Evolutionary conservation across 2,797 vertebrate genomes (phyloP).

Genomic region (Agapornis canus): DNA sequence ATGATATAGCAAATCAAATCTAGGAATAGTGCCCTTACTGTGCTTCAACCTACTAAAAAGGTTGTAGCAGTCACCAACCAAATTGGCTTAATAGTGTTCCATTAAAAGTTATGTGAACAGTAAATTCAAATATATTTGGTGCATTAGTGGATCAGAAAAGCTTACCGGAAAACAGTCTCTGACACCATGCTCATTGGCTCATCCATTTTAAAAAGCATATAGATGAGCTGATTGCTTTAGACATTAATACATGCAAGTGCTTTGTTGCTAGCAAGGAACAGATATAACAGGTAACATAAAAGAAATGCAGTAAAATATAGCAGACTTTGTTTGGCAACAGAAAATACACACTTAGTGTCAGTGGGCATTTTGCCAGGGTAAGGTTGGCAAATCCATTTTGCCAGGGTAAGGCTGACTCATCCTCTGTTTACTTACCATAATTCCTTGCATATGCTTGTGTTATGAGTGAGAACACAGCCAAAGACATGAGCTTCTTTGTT

Average conservation of each 20-base stretch:
- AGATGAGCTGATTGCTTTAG: slow-evolving; percentile 29
- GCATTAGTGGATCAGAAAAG: slow-evolving; percentile 54
- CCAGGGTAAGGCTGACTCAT: neutral
- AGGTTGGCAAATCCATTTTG: neutral
- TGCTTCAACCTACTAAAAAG: slow-evolving; percentile 43
- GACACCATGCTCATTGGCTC: slow-evolving; percentile 50
- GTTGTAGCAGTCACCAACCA: slow-evolving; percentile 40
- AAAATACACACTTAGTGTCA: neutral
- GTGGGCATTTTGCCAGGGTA: neutral
- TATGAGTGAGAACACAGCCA: neutral
- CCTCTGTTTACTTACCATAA: neutral
- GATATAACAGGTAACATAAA: neutral
- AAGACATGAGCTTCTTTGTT: neutral
- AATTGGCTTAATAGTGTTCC: slow-evolving; percentile 44
- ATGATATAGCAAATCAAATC: slow-evolving; percentile 40
- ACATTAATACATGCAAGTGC: neutral
- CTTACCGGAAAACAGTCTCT: slow-evolving; percentile 43
- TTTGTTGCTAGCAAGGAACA: neutral
- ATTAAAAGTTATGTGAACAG: slow-evolving; percentile 65
- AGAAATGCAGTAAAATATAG: neutral
- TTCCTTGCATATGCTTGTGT: neutral
- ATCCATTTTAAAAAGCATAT: slow-evolving; percentile 25
- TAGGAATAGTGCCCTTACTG: slow-evolving; percentile 54
- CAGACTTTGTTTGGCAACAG: neutral
- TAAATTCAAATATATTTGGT: slow-evolving; percentile 65